Conservation (phyloP, 2,888 invertebrate genomes). For the Ichneumon xanthorius region DNA sequence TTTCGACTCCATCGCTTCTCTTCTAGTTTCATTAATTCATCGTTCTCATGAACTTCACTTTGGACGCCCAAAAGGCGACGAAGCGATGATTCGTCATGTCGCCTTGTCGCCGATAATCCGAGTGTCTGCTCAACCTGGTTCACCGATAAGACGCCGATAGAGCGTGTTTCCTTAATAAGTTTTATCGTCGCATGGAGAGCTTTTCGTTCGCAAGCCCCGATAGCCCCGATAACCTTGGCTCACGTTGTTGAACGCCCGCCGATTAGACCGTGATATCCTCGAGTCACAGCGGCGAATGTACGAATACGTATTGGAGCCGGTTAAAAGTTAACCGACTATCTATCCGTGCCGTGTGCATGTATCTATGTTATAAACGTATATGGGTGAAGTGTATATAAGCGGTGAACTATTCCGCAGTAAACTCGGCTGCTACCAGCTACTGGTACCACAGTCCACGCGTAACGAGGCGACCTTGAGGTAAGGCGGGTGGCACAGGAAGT, state of each 20-base stretch:
- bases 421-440: conserved; percentile 24
- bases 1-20: background rate
- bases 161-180: conserved; percentile 27
- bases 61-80: background rate
- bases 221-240: conserved; percentile 67
- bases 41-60: background rate
- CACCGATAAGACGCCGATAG: conserved; percentile 1
- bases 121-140: background rate
- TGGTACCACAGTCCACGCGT: conserved; percentile 60
- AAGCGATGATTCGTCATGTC: background rate
- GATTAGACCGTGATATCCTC: conserved; percentile 75
- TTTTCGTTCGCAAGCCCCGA: conserved; percentile 56
- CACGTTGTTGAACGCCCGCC: conserved; percentile 72
- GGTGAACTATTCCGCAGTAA: conserved; percentile 39
- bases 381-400: conserved; percentile 21
- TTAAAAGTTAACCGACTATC: conserved; percentile 12
- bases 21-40: background rate
- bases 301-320: conserved; percentile 16
- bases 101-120: background rate
- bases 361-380: conserved; percentile 2
- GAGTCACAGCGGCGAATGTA: conserved; percentile 42
- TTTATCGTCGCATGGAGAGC: conserved; percentile 50
- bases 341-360: conserved; percentile 12
- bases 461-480: conserved; percentile 82
- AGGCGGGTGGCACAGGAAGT: conserved; percentile 83